These are phyloP conservation scores for Gnathonemus longibarbis DNA, from an alignment of 2,113 vertebrate species.

Conservation along the genomic window DNA sequence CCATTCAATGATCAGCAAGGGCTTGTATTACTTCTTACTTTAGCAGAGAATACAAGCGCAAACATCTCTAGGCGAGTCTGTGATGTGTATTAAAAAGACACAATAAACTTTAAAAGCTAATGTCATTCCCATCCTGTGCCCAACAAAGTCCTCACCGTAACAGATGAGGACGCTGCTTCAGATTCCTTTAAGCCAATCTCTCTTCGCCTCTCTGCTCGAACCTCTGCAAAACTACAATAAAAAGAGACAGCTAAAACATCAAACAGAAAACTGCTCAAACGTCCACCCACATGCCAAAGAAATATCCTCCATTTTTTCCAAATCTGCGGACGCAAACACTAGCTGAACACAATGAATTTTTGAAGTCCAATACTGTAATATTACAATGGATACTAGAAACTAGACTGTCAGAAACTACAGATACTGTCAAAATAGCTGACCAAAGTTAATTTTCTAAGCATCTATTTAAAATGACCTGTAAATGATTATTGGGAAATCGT, in stretches of 20 bases:
- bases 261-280: not conserved
- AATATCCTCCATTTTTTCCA: not conserved
- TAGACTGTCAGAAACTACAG: not conserved
- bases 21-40: not conserved
- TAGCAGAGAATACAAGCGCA: not conserved
- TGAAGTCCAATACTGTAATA: not conserved
- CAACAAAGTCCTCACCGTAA: conserved; percentile 28
- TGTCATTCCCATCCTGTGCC: not conserved
- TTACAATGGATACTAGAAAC: not conserved
- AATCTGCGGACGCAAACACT: not conserved
- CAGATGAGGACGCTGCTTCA: conserved; percentile 64
- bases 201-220: conserved; percentile 74
- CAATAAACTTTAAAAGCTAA: conserved; percentile 63
- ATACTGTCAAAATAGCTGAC: not conserved
- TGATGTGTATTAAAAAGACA: not conserved
- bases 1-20: not conserved
- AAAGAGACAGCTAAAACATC: not conserved
- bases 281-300: not conserved
- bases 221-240: conserved; percentile 70
- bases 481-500: not conserved
- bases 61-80: not conserved
- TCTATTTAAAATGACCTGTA: not conserved
- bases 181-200: conserved; percentile 74
- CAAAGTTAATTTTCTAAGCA: not conserved
- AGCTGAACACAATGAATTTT: not conserved